Conservation (phyloP, 1,140 invertebrate genomes). For the Metaphire vulgaris region DNA sequence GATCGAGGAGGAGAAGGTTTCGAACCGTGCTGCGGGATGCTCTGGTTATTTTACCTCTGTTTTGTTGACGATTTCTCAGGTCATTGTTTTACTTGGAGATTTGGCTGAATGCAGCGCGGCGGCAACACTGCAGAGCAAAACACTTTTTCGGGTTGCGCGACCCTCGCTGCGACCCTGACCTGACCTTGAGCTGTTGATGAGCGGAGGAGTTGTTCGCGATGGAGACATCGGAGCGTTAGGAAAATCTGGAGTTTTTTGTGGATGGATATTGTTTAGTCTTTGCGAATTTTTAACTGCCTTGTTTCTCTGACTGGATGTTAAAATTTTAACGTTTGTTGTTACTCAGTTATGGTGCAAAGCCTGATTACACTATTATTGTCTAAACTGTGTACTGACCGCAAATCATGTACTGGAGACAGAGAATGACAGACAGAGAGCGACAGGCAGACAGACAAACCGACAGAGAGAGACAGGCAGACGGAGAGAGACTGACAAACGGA, state of each 20-base stretch:
- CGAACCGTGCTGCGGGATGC: too few species aligned
- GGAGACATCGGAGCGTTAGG: neutral
- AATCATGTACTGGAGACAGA: too few species aligned
- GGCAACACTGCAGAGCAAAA: neutral
- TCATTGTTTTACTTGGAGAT: neutral
- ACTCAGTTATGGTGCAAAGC: too few species aligned
- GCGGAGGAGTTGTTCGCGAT: neutral
- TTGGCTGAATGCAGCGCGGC: neutral
- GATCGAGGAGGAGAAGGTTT: neutral
- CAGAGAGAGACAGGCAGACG: neutral
- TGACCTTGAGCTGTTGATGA: too few species aligned
- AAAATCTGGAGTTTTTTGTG: neutral
- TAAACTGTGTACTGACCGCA: too few species aligned
- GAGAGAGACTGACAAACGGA: neutral
- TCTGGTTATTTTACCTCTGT: too few species aligned
- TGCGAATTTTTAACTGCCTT: neutral
- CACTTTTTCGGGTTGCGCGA: neutral
- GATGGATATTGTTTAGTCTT: neutral
- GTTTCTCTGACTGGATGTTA: neutral
- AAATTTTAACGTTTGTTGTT: neutral
- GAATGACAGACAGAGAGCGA: neutral
- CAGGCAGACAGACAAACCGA: neutral
- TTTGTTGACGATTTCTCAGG: neutral
- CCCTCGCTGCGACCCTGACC: too few species aligned
- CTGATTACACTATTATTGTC: too few species aligned